Evolutionary conservation across 2,888 invertebrate genomes (phyloP), one percentile per base, ranked within the genome.

Genomic region (Epinotia demarniana): DNA sequence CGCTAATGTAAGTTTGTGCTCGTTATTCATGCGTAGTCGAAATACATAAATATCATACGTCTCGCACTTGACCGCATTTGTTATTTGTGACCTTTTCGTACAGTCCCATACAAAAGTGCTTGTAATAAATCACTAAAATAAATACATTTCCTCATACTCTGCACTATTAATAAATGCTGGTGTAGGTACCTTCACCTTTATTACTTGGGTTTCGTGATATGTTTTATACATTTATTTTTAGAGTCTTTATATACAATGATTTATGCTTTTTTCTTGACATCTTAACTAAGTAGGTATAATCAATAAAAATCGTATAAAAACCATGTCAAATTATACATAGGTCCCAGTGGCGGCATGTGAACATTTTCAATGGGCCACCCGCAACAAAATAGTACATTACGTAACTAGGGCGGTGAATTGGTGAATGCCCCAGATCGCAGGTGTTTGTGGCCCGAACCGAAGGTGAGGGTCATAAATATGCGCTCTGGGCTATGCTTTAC

Each of bases 51-150:
- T 62, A 53, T 53, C 33, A 61, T 33, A 13, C 68, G 27, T n/a
- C 69, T 71, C 62, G 53, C 60, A 71, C 70, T 71, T 71, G 70
- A 71, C 70, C 70, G 70, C 70, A 62, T 71, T 71, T 71, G 61
- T 71, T 71, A 62, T 62, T 13, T 39, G 49, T 71, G 70, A 71
- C 70, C 70, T 71, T 71, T 71, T 3, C 39, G 70, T 61, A 62
- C 19, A 49, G 39, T 71, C 53, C n/a, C 13, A 53, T 49, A 53
- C 70, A 53, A 16, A 71, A 71, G 61, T 71, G 70, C 9, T 58
- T 19, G 1, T 16, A 16, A 23, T 23, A 23, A 23, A 43, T 19
- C 4, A 39, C 23, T 5, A 49, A 19, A 5, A 16, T 13, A 49
- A 49, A 49, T 49, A 49, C 16, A 49, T 5, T 49, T 49, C 49